Evolutionary conservation across 2,113 vertebrate species (phyloP).

Genomic region (Vanacampus margaritifer): DNA sequence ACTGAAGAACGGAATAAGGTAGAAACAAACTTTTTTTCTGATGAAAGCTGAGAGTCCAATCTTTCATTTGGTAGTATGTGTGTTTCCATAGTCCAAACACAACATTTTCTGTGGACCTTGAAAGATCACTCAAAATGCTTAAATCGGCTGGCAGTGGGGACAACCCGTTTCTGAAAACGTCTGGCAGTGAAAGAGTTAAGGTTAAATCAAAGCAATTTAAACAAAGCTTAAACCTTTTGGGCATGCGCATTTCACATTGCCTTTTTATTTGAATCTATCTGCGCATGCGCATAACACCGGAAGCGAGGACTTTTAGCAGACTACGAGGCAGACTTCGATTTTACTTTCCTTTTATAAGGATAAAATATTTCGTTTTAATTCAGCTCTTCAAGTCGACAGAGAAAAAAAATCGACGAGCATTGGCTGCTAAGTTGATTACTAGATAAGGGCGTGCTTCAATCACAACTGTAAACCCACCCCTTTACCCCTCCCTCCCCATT

Average conservation of each 20-base stretch:
- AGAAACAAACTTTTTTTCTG: too few relatives aligned
- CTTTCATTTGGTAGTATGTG: too few relatives aligned
- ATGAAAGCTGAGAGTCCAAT: too few relatives aligned
- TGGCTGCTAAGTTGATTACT: neutral
- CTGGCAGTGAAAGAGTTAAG: too few relatives aligned
- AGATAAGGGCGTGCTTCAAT: slow-evolving; percentile 64
- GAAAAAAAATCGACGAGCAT: neutral
- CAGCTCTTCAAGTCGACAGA: neutral
- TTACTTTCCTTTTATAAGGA: neutral
- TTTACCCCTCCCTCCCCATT: slow-evolving; percentile 22
- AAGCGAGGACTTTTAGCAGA: slow-evolving; percentile 40
- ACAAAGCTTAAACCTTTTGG: neutral
- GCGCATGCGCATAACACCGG: slow-evolving; percentile 63
- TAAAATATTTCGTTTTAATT: neutral
- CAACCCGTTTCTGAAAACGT: too few relatives aligned
- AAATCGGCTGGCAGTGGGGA: too few relatives aligned
- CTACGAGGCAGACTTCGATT: slow-evolving; percentile 9
- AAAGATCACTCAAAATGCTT: too few relatives aligned
- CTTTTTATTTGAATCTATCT: neutral
- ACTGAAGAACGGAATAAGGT: too few relatives aligned
- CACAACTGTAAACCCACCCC: slow-evolving; percentile 28
- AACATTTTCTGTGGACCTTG: too few relatives aligned
- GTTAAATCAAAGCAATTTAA: neutral
- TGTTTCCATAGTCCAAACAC: too few relatives aligned
- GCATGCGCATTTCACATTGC: too few relatives aligned